Conservation (phyloP, 2,797 vertebrate species). For the Sciurus vulgaris region DNA sequence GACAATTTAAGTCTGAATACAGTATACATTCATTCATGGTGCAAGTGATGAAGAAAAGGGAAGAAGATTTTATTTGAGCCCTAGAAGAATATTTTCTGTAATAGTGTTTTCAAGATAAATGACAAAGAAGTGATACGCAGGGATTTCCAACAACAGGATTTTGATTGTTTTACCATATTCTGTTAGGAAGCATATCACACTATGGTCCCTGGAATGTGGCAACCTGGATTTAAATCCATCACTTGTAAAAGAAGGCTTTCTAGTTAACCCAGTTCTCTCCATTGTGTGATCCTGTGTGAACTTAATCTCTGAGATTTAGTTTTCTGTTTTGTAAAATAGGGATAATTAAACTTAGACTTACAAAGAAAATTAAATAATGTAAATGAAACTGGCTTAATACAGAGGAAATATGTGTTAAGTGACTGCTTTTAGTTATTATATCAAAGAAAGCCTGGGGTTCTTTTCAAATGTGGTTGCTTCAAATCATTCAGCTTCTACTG, state of each 20-base stretch:
- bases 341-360: slow-evolving; percentile 47
- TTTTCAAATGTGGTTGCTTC: background rate
- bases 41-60: slow-evolving; percentile 17
- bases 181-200: slow-evolving; percentile 21
- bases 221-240: slow-evolving; percentile 38
- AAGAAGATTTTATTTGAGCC: background rate
- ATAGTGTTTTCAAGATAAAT: background rate
- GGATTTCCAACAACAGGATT: slow-evolving; percentile 2
- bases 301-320: slow-evolving; percentile 24
- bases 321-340: slow-evolving; percentile 52
- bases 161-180: slow-evolving; percentile 45
- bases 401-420: slow-evolving; percentile 24
- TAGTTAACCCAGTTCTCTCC: background rate
- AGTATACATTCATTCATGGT: background rate
- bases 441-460: background rate
- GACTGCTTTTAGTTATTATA: background rate
- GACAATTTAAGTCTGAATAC: slow-evolving; percentile 31
- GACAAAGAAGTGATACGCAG: background rate
- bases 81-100: slow-evolving; percentile 15
- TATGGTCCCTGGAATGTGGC: background rate
- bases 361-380: slow-evolving; percentile 3
- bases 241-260: slow-evolving; percentile 6
- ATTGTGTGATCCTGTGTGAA: slow-evolving; percentile 10
- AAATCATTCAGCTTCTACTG: background rate
- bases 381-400: slow-evolving; percentile 51